Evolutionary conservation across 2,888 invertebrate species (phyloP).

Genomic region (Himalopsyche kuldschensis): DNA sequence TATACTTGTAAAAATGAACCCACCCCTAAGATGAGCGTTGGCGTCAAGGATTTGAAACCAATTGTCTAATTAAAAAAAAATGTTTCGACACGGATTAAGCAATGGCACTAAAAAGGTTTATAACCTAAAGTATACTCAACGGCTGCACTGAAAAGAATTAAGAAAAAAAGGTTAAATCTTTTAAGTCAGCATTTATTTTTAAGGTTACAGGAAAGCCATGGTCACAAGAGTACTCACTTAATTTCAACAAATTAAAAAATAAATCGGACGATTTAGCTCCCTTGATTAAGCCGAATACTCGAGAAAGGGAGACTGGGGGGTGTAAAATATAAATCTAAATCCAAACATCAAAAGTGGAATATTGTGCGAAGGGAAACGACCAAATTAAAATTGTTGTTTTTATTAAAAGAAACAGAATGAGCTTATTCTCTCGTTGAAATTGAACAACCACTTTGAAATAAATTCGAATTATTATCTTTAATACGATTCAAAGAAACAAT

Average conservation of each 20-base stretch:
- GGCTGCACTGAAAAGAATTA: neutral
- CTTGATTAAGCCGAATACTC: neutral
- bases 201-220: no score
- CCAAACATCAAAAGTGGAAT: neutral
- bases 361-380: neutral
- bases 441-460: neutral
- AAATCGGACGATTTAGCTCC: neutral
- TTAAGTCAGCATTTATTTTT: neutral
- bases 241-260: neutral
- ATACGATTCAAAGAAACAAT: neutral
- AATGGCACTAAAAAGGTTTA: no score
- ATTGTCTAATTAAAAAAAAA: no score
- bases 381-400: neutral
- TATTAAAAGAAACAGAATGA: neutral
- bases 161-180: neutral
- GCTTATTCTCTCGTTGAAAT: neutral
- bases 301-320: neutral
- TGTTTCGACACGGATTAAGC: no score
- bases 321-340: neutral
- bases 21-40: no score
- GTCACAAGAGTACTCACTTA: neutral
- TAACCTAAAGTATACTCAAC: no score
- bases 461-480: neutral
- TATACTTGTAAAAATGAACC: no score
- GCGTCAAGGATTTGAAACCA: no score